Evolutionary conservation across 2,113 vertebrate genomes (phyloP).

Genomic region (Hipposideros armiger): DNA sequence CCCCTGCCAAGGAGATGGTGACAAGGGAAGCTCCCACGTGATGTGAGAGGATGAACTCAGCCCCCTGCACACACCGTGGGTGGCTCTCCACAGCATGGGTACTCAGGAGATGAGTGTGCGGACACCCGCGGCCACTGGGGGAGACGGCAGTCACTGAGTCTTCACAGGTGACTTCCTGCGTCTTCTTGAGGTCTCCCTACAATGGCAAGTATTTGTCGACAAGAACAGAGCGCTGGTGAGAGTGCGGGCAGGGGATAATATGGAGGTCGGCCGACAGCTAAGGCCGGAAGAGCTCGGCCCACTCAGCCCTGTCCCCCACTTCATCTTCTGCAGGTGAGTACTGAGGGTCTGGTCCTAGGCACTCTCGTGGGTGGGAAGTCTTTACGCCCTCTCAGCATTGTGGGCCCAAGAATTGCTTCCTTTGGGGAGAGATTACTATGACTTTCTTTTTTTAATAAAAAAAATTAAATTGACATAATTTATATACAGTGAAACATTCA

Average conservation of each 20-base stretch:
- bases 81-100: too few relatives aligned
- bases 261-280: conserved; percentile 87
- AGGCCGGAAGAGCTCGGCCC: conserved; percentile 85
- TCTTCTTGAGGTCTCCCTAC: conserved; percentile 89
- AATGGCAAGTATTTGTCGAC: conserved; percentile 89
- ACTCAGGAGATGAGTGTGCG: neutral
- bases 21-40: too few relatives aligned
- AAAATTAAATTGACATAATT: neutral
- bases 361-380: neutral
- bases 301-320: conserved; percentile 86
- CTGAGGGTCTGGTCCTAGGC: neutral
- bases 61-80: neutral
- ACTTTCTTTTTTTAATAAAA: neutral
- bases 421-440: neutral
- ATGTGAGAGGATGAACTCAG: neutral
- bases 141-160: neutral
- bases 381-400: neutral
- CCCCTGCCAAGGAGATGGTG: neutral
- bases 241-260: conserved; percentile 84
- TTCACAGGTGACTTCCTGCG: conserved; percentile 88
- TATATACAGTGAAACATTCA: neutral
- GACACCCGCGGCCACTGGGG: fast-evolving
- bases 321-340: conserved; percentile 85
- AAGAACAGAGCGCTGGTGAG: conserved; percentile 85
- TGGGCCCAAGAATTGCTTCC: neutral